Base-by-base conservation (phyloP, 2,113 vertebrate species). In the Lasiurus cinereus region DNA sequence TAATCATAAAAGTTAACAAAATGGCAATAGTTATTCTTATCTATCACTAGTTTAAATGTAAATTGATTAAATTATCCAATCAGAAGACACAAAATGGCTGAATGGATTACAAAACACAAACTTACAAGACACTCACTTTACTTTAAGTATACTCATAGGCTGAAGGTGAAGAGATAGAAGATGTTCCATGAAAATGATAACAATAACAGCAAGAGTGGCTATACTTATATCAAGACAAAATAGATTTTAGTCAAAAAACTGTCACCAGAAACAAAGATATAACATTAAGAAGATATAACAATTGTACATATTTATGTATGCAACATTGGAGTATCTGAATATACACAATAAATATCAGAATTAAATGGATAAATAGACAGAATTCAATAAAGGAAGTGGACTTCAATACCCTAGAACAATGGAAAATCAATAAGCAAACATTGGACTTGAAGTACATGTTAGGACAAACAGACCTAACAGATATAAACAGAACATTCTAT, bases 171-270 rank as follows among this genome's bases (percentile, higher is more conserved):
- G 39, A 2, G 14, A 56, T 36, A 15, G 31, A 59, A 78, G 72
- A 78, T 79, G 31, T 70, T 48, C 16, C 50, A 36, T 70, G 39
- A 4, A 48, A 93, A 48, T 78, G 52, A 31, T 72, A 62, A 50
- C 39, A 31, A 39, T 56, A 79, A 59, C 39, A 87, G 39, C 5
- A 27, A 64, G 50, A 50, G 19, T 77, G 39, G 29, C 70, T 14
- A 56, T 56, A 54, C 36, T 76, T 77, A 29, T 19, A 92, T 22
- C 29, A 85, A 48, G 64, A 69, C 22, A 78, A 86, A 70, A 72
- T 39, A 87, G 52, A 62, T 54, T 80, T 56, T 79, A 93, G 52
- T 87, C 13, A 50, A 70, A 86, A 93, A 50, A 72, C 66, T 79
- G 29, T 79, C 64, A 87, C 31, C 70, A 50, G 39, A 39, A 43